phyloP scores from a whole-genome alignment of 2,797 vertebrate genomes.

The Fistularia tabacaria region DNA sequence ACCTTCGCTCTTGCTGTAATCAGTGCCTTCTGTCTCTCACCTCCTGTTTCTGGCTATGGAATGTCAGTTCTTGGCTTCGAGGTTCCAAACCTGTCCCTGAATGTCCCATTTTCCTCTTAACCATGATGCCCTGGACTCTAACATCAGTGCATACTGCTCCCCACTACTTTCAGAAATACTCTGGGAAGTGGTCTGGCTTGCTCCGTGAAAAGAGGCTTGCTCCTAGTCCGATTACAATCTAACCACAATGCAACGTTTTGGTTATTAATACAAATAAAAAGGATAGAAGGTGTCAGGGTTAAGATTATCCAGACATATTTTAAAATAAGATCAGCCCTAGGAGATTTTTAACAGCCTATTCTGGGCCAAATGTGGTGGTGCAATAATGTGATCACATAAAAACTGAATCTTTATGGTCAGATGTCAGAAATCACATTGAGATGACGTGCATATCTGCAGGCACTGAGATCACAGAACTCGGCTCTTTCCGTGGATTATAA shows the following conservation, averaged over 20 bases:
- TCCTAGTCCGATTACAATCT: conserved; percentile 26
- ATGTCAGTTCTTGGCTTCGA: too few relatives aligned
- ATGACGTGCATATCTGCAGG: conserved; percentile 27
- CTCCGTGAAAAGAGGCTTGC: conserved; percentile 9
- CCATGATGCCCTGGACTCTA: too few relatives aligned
- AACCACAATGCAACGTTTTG: conserved; percentile 18
- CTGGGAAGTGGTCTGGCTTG: conserved; percentile 6
- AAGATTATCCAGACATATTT: conserved; percentile 42
- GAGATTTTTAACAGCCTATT: conserved; percentile 25
- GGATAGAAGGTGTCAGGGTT: conserved; percentile 26
- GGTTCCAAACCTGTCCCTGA: too few relatives aligned
- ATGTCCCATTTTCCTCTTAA: too few relatives aligned
- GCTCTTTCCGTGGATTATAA: conserved; percentile 14
- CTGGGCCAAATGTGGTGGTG: conserved; percentile 34
- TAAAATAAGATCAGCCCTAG: conserved; percentile 44
- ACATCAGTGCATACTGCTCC: too few relatives aligned
- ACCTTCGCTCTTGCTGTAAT: too few relatives aligned
- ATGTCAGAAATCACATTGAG: conserved; percentile 36
- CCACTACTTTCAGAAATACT: too few relatives aligned
- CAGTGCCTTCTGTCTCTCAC: too few relatives aligned
- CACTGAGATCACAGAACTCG: neutral
- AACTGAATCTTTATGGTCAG: conserved; percentile 47
- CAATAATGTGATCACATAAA: conserved; percentile 49
- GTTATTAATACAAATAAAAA: conserved; percentile 29
- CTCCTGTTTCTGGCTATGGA: too few relatives aligned